Evolutionary conservation across 92 coral and sea anemone species (phyloP), one percentile per base, ranked within the genome.

Genomic region (Epizoanthus scotinus): DNA sequence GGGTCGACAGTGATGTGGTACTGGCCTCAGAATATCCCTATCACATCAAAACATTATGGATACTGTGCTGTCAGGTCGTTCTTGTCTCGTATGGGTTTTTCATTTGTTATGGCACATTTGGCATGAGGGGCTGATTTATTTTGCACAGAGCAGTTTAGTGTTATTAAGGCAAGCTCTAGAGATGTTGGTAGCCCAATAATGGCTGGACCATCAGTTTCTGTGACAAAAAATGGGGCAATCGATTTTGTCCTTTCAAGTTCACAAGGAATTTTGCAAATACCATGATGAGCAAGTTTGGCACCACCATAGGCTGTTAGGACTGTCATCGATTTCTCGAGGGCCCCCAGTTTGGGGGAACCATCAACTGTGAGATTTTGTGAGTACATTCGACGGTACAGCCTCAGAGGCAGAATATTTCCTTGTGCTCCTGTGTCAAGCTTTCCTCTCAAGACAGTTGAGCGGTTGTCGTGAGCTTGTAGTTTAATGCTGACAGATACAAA

Each of bases 1-100:
- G 80, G 89, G 50, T 85, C 74, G 18, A 71, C 38, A 18, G 88
- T 82, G 58, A 89, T 89, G 73, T 85, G 93, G 67, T 86, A 86
- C 44, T 89, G 57, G 28, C 93, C 90, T 82, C 64, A 82, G 82
- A 85, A 89, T 57, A 85, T 89, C 20, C 89, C 89, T 10, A 70
- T 77, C 1, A 87, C 89, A 54, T 89, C 67, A 62, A 89, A 85
- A 53, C 89, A 89, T n/a, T 63, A 59, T 55, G 84, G 89, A 44
- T 67, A 81, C 58, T 19, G 42, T 2, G 54, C 62, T 60, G 83
- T 28, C 54, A 89, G 63, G 47, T 89, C 80, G 24, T 71, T 3
- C 49, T 71, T 71, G 62, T 56, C 56, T 70, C 67, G 34, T 8
- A 82, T 71, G 34, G 73, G 86, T 71, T 71, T 18, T 52, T 17